These are phyloP conservation scores for Platycercus adscitus DNA, from an alignment of 2,113 vertebrate species.

Conservation along the genomic window DNA sequence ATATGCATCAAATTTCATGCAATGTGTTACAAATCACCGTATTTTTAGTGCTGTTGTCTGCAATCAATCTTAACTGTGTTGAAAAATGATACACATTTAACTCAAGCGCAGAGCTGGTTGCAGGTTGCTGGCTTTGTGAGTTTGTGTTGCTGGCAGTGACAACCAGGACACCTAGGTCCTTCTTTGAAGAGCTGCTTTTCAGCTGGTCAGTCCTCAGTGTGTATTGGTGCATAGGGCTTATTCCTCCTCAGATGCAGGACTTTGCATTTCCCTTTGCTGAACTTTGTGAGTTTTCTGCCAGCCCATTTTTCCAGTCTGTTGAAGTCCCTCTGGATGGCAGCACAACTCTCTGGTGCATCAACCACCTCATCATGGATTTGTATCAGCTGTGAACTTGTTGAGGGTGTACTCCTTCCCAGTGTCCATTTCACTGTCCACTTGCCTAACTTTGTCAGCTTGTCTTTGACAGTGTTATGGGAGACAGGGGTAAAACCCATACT, in stretches of 20 bases:
- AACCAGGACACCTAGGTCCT: neutral
- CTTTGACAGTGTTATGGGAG: neutral
- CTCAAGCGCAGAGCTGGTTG: neutral
- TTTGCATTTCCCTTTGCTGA: neutral
- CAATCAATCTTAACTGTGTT: neutral
- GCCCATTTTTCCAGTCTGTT: neutral
- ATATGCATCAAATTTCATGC: neutral
- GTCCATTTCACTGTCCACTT: neutral
- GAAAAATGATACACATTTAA: constrained; percentile 34
- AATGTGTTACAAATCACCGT: neutral
- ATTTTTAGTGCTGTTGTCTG: constrained; percentile 6
- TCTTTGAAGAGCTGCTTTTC: neutral
- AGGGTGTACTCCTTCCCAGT: neutral
- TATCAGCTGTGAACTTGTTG: neutral
- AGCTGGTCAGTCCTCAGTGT: neutral
- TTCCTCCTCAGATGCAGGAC: neutral
- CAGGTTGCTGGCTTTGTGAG: neutral
- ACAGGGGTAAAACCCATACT: neutral
- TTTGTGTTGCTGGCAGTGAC: neutral
- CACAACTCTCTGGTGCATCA: neutral
- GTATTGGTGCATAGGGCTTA: neutral
- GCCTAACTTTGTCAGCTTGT: neutral
- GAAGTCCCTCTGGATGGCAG: neutral
- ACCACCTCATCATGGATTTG: neutral
- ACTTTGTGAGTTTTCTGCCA: neutral